These are phyloP conservation scores for Coranthus polyacanthus DNA, from an alignment of 2,797 vertebrate species.

Conservation along the genomic window DNA sequence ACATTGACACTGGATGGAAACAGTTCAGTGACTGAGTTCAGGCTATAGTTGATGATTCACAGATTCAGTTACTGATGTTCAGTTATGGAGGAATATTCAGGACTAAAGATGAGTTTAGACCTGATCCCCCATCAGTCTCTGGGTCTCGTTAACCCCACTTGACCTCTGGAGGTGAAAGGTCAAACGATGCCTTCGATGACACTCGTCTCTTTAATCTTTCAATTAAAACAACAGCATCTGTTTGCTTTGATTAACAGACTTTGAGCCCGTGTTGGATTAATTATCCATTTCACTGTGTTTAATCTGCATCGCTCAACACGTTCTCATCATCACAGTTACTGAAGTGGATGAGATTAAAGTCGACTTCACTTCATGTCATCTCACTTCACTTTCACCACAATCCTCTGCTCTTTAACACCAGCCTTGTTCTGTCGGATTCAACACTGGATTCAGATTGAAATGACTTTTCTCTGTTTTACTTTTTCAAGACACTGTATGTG, in stretches of 20 bases:
- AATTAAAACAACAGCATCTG: conserved; percentile 64
- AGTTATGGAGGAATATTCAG: no score
- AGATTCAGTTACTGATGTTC: no score
- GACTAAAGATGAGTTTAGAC: no score
- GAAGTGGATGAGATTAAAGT: conserved; percentile 55
- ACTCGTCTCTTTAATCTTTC: conserved; percentile 42
- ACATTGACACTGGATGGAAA: no score
- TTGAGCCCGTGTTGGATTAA: conserved; percentile 44
- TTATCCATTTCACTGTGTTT: conserved; percentile 51
- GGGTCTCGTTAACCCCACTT: conserved; percentile 32
- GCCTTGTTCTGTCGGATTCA: no score
- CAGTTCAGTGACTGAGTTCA: no score
- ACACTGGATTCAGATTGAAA: no score
- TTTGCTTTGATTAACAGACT: conserved; percentile 71
- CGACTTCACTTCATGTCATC: conserved; percentile 33
- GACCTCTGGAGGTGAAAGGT: conserved; percentile 27
- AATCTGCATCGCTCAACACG: conserved; percentile 44
- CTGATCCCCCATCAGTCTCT: conserved; percentile 7
- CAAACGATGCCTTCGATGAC: conserved; percentile 22
- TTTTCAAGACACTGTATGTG: no score
- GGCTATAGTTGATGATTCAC: no score
- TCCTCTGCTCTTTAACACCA: conserved; percentile 14
- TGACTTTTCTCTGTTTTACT: no score
- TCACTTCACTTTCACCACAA: conserved; percentile 43
- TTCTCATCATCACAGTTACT: conserved; percentile 53